These are phyloP conservation scores for Brachyopa scutellaris DNA, from an alignment of 2,888 invertebrate genomes.

Conservation along the genomic window DNA sequence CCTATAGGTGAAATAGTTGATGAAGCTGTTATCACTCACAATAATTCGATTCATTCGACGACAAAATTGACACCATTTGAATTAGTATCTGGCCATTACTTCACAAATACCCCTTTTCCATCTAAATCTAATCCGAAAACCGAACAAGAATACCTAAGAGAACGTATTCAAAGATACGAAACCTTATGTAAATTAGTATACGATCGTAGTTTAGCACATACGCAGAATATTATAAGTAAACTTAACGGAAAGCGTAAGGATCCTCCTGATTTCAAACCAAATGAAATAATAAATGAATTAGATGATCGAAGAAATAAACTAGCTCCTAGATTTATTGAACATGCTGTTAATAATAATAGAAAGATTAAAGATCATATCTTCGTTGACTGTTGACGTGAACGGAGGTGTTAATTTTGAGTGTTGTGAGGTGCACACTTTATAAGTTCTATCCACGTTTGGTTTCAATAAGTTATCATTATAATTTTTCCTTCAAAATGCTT, in stretches of 20 bases:
- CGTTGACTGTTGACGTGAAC: too few species aligned
- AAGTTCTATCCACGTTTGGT: too few species aligned
- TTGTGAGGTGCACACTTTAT: too few species aligned
- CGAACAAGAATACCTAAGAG: not conserved
- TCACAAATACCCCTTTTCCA: not conserved
- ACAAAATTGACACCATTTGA: slow-evolving; percentile 43
- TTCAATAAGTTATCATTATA: too few species aligned
- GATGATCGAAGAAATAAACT: too few species aligned
- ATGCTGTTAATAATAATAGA: not conserved
- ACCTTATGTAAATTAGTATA: not conserved
- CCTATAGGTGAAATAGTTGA: slow-evolving; percentile 16
- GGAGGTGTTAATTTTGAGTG: too few species aligned
- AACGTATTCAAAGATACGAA: slow-evolving; percentile 1
- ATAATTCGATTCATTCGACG: slow-evolving; percentile 39
- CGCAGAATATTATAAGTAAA: not conserved
- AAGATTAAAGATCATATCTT: too few species aligned
- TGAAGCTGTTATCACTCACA: slow-evolving; percentile 39
- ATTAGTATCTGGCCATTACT: slow-evolving; percentile 18
- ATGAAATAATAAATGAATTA: not conserved
- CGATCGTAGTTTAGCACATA: not conserved
- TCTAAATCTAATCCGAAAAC: not conserved
- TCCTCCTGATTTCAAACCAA: not conserved
- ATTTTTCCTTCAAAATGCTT: too few species aligned
- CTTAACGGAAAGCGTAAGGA: not conserved
- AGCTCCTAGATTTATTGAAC: slow-evolving; percentile 9